Evolutionary conservation across 1,140 invertebrate genomes (phyloP).

Genomic region (silkworm (Bombyx mori)): DNA sequence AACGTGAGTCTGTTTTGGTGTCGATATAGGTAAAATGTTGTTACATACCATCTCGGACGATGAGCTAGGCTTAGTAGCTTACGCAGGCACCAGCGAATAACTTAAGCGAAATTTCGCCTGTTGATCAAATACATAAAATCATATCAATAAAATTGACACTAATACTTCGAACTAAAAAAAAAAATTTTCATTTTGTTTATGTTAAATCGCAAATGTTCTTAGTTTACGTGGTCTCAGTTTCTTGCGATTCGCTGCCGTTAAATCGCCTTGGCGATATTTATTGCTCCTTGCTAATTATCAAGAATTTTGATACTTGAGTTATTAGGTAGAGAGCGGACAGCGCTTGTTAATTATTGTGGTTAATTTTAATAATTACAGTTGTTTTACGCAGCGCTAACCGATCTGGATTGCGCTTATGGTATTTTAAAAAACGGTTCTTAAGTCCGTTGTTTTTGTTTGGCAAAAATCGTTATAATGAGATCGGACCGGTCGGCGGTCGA

Average conservation of each 20-base stretch:
- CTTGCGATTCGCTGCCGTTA: constrained; percentile 51
- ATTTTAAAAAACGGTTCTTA: no score
- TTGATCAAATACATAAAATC: no score
- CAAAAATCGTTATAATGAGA: no score
- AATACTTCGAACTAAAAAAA: background rate
- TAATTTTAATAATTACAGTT: constrained; percentile 26
- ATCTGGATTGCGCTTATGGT: no score
- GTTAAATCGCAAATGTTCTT: constrained; percentile 17
- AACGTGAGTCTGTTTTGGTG: no score
- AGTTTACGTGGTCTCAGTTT: constrained; percentile 33
- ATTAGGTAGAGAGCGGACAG: constrained; percentile 29
- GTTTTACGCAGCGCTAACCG: background rate
- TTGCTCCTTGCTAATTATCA: constrained; percentile 59
- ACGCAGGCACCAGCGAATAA: no score
- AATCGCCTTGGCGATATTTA: constrained; percentile 62
- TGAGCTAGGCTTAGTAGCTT: no score
- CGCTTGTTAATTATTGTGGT: constrained; percentile 22
- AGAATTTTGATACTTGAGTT: constrained; percentile 67
- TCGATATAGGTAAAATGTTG: no score
- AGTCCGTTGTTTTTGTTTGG: no score
- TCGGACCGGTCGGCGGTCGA: no score
- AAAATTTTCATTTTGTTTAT: background rate
- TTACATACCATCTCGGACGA: no score
- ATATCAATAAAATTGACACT: background rate
- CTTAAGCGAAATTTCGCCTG: no score